Percentiles rank a stretch among this genome's conserved stretches.
phyloP scores from a whole-genome alignment of 1,140 invertebrate genomes.

The Drosophila melanogaster region Release_6_plus_ISO1_MT NT_037436.4:5776501-5777000 shows the following conservation, averaged over 20 bases:
- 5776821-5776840: conserved; percentile 83
- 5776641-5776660: conserved; percentile 88
- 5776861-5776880: conserved; percentile 89
- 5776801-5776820: conserved; percentile 79
- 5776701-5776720: conserved; percentile 11
- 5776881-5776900: conserved; percentile 88
- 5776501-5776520: conserved; percentile 66
- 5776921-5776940: conserved; percentile 90
- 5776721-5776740: conserved; percentile 2
- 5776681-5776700: not conserved
- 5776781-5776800: conserved; percentile 81
- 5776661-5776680: conserved; percentile 85
- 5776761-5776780: conserved; percentile 87
- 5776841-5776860: conserved; percentile 87
- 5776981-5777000: conserved; percentile 88
- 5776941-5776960: conserved; percentile 86
- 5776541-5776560: conserved; percentile 82
- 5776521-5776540: conserved; percentile 77
- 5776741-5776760: conserved; percentile 49
- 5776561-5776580: conserved; percentile 87
- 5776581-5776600: conserved; percentile 90
- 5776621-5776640: conserved; percentile 88
- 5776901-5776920: conserved; percentile 90
- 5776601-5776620: conserved; percentile 90
- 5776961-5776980: conserved; percentile 87